These are phyloP conservation scores for Machaerirhynchus nigripectus DNA, from an alignment of 2,113 vertebrate species.

Conservation along the genomic window DNA sequence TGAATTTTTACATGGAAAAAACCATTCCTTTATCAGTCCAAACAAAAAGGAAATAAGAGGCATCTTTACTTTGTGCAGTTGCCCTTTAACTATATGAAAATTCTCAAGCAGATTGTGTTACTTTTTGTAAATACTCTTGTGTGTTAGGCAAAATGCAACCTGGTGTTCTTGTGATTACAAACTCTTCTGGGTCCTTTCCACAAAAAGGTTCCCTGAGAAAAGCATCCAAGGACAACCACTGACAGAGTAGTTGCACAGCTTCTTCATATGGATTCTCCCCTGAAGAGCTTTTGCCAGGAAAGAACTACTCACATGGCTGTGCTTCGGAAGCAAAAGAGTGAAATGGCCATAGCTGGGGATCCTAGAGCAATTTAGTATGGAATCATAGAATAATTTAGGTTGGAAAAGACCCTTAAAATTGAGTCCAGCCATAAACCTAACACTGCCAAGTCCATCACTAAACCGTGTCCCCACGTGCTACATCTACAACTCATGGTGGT, in stretches of 20 bases:
- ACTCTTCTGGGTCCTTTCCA: background rate
- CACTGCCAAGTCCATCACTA: background rate
- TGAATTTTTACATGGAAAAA: background rate
- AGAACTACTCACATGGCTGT: background rate
- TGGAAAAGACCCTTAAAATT: background rate
- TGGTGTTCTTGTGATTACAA: background rate
- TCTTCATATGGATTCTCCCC: background rate
- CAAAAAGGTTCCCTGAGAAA: background rate
- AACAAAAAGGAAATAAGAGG: background rate
- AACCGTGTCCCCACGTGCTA: accelerated
- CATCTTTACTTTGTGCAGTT: background rate
- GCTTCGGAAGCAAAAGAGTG: background rate
- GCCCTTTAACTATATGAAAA: background rate
- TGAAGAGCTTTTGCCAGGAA: background rate
- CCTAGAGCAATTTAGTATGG: background rate
- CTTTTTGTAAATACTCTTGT: background rate
- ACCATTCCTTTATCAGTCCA: background rate
- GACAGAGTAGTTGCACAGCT: background rate
- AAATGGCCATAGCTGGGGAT: background rate
- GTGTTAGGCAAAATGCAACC: background rate
- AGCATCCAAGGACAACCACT: background rate
- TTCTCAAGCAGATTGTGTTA: background rate
- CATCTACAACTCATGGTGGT: background rate
- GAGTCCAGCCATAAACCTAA: background rate
- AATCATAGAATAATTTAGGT: background rate